Evolutionary conservation across 2,888 invertebrate genomes (phyloP), one percentile per base, ranked within the genome.

Genomic region (Pyrocoelia pectoralis): DNA sequence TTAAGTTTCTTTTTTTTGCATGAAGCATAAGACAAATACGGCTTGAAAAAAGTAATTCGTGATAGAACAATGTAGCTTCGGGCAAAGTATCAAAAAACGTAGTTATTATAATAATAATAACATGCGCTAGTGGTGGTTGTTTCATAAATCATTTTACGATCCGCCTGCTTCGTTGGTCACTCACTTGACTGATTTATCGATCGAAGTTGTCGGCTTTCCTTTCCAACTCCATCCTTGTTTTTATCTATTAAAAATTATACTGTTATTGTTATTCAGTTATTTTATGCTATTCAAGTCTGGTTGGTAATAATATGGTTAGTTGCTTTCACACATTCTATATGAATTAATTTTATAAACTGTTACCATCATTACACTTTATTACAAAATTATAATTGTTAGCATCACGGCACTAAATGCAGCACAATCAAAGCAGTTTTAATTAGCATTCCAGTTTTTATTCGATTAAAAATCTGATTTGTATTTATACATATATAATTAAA

Each of bases 31-130:
- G 29, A 17, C 29, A 46, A 53, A 53, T 38, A 49, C 19, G n/a
- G 24, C 49, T 49, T 55, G 49, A 59, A 64, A 61, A 66, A 59
- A 71, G 68, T 65, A 66, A 69, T 61, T 59, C 61, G 69, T 66
- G 67, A 73, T 70, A 69, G 72, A 73, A 70, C 69, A 68, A 70
- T 69, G 71, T 75, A 68, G 69, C 77, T 72, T 56, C 66, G 69
- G 77, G 78, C 76, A 72, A 77, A 73, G 74, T 76, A 79, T 77
- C 77, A 76, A 79, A 78, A 77, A 75, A 74, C 75, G 76, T 78
- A 77, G 76, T 77, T 79, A 77, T 80, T 80, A 80, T 79, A 78
- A 80, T 80, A 80, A 78, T 79, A 79, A 81, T 80, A 78, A 79
- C 78, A 80, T 79, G 79, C 78, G 76, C 78, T 77, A 80, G 77